phyloP scores from a whole-genome alignment of 2,113 vertebrate genomes.

The Symphodus melops region DNA sequence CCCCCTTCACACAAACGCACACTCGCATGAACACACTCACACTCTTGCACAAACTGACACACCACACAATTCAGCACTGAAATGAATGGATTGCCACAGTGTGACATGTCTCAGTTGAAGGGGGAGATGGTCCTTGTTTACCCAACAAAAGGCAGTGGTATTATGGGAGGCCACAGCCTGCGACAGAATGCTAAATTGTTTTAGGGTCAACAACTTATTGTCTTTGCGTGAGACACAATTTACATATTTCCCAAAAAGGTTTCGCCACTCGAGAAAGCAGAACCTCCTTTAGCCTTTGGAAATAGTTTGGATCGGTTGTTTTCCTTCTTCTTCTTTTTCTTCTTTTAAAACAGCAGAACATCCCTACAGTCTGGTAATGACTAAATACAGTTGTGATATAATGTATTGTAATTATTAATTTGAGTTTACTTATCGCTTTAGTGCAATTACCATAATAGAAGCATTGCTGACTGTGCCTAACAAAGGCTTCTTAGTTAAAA shows the following conservation, averaged over 20 bases:
- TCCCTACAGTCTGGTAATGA: background rate
- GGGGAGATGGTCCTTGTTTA: slow-evolving; percentile 80
- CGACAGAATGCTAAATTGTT: slow-evolving; percentile 88
- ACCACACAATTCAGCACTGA: slow-evolving; percentile 83
- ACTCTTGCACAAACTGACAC: slow-evolving; percentile 63
- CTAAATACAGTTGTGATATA: slow-evolving; percentile 6
- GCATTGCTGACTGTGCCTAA: slow-evolving; percentile 13
- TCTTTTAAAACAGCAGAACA: background rate
- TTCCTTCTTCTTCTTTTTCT: background rate
- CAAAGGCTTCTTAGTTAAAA: slow-evolving; percentile 19
- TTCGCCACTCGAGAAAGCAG: slow-evolving; percentile 31
- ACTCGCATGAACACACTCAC: slow-evolving; percentile 17
- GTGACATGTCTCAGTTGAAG: slow-evolving; percentile 85
- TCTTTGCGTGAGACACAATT: slow-evolving; percentile 73
- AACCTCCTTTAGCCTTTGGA: slow-evolving; percentile 21
- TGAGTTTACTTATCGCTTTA: slow-evolving; percentile 17
- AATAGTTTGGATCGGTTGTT: slow-evolving; percentile 16
- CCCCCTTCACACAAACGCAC: slow-evolving; percentile 30
- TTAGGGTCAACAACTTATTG: slow-evolving; percentile 85
- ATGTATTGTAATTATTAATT: slow-evolving; percentile 20
- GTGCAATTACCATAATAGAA: slow-evolving; percentile 27
- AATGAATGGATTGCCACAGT: slow-evolving; percentile 90
- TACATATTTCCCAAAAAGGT: slow-evolving; percentile 49
- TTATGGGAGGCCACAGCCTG: slow-evolving; percentile 81
- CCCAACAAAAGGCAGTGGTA: slow-evolving; percentile 84